Evolutionary conservation across 2,888 invertebrate species (phyloP).

Genomic region (Brachynemurus nebulosus): DNA sequence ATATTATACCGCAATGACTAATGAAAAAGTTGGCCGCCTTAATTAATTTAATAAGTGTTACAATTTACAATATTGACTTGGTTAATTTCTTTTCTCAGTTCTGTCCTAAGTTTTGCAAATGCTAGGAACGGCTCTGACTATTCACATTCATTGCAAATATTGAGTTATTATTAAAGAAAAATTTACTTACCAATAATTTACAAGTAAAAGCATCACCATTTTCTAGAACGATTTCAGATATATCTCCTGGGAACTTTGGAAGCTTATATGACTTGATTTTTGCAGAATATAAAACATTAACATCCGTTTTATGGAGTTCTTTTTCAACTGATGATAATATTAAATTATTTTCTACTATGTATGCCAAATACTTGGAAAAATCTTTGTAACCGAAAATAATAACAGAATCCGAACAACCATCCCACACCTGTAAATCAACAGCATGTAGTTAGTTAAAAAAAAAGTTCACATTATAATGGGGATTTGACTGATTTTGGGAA

Average conservation of each 20-base stretch:
- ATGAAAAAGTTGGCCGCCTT: too few species aligned
- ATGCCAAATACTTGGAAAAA: slow-evolving; percentile 57
- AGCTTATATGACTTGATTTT: slow-evolving; percentile 52
- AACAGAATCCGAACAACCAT: slow-evolving; percentile 76
- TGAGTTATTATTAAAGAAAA: too few species aligned
- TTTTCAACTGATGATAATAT: slow-evolving; percentile 59
- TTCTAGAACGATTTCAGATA: slow-evolving; percentile 40
- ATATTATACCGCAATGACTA: too few species aligned
- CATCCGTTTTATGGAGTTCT: slow-evolving; percentile 39
- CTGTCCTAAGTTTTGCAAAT: too few species aligned
- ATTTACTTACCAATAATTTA: slow-evolving; percentile 49
- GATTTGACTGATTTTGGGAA: too few species aligned
- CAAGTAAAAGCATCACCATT: slow-evolving; percentile 51
- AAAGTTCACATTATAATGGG: too few species aligned
- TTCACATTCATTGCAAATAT: too few species aligned
- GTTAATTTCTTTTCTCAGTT: too few species aligned
- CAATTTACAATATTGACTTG: too few species aligned
- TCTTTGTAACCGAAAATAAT: slow-evolving; percentile 73
- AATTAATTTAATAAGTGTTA: too few species aligned
- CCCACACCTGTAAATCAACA: slow-evolving; percentile 94
- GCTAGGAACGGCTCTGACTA: too few species aligned
- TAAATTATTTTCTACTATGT: slow-evolving; percentile 89
- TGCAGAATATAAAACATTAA: slow-evolving; percentile 53
- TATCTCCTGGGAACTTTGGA: slow-evolving; percentile 24
- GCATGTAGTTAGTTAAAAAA: too few species aligned